Conservation (phyloP, 2,888 invertebrate genomes). For the Napeogenes inachia region DNA sequence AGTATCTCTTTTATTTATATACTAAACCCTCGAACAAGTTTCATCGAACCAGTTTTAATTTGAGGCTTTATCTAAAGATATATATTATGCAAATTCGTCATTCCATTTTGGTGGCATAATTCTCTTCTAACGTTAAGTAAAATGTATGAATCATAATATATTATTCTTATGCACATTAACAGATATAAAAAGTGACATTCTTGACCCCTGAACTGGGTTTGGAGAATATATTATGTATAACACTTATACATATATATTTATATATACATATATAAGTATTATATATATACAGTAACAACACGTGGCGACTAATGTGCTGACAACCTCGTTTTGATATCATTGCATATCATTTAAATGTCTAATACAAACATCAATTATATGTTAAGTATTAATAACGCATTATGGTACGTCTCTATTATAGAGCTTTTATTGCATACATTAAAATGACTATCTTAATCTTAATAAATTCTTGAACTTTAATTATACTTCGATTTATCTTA, state of each 20-base stretch:
- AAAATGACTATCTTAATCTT: background rate
- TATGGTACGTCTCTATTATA: too few species aligned
- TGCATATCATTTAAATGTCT: too few species aligned
- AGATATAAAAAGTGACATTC: slow-evolving; percentile 47
- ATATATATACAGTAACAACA: too few species aligned
- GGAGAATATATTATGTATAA: slow-evolving; percentile 5
- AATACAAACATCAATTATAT: too few species aligned
- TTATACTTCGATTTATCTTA: background rate
- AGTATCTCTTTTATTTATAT: slow-evolving; percentile 12
- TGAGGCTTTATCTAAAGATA: slow-evolving; percentile 38
- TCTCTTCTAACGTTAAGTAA: slow-evolving; percentile 44
- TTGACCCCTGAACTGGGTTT: slow-evolving; percentile 46
- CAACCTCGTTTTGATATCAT: too few species aligned
- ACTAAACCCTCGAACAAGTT: slow-evolving; percentile 20
- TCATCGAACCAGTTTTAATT: slow-evolving; percentile 34
- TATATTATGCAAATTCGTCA: slow-evolving; percentile 41
- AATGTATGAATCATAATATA: slow-evolving; percentile 49
- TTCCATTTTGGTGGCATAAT: slow-evolving; percentile 38
- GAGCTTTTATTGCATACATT: too few species aligned
- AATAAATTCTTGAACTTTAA: slow-evolving; percentile 4
- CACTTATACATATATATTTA: too few species aligned
- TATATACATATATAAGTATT: too few species aligned
- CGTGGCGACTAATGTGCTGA: background rate
- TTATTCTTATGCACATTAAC: slow-evolving; percentile 38
- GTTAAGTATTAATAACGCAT: background rate